Conservation (phyloP, 2,888 invertebrate species). For the Acrobasis repandana region DNA sequence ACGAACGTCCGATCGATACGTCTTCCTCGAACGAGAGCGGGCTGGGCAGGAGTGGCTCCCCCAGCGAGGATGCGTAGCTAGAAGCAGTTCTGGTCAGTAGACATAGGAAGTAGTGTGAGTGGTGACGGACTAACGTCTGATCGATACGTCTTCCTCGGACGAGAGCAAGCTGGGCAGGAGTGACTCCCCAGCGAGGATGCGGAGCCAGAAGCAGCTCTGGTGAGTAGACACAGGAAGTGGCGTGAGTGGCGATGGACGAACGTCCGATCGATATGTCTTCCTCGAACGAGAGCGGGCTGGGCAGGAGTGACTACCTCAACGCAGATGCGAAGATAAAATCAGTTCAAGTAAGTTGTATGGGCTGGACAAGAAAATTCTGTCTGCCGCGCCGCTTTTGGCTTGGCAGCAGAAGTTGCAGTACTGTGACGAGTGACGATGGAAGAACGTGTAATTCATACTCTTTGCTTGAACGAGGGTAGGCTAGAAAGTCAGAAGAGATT, state of each 20-base stretch:
- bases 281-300: constrained; percentile 73
- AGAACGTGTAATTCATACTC: constrained; percentile 73
- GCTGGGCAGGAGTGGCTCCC: constrained; percentile 67
- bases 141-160: constrained; percentile 74
- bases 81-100: constrained; percentile 71
- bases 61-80: constrained; percentile 68
- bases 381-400: too few species aligned
- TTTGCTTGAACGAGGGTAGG: constrained; percentile 75
- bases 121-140: constrained; percentile 72
- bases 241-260: constrained; percentile 71
- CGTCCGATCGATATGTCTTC: constrained; percentile 73
- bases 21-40: constrained; percentile 77
- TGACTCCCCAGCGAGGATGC: constrained; percentile 68
- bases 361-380: constrained; percentile 56
- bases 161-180: constrained; percentile 71
- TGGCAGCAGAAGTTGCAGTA: too few species aligned
- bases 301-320: constrained; percentile 68
- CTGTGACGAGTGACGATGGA: constrained; percentile 61
- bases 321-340: constrained; percentile 72
- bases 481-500: constrained; percentile 36
- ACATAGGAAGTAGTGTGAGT: constrained; percentile 63
- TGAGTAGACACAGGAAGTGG: constrained; percentile 60
- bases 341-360: constrained; percentile 74
- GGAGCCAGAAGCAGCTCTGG: constrained; percentile 75
- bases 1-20: constrained; percentile 73